phyloP scores from a whole-genome alignment of 2,888 invertebrate species.

The Aproaerema taeniolella region DNA sequence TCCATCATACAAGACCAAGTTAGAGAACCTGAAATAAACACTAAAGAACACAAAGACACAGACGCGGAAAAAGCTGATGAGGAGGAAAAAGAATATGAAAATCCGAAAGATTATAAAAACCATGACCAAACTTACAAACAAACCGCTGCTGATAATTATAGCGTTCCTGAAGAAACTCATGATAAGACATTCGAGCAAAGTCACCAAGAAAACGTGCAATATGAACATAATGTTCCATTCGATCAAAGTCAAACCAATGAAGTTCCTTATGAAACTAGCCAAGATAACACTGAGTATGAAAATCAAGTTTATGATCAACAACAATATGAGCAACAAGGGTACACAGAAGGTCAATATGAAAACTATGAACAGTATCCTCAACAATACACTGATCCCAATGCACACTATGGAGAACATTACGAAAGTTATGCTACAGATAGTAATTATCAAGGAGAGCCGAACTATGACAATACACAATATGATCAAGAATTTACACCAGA shows the following conservation, averaged over 20 bases:
- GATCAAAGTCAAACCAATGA: slow-evolving; percentile 9
- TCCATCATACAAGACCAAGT: slow-evolving; percentile 19
- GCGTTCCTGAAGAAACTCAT: background rate
- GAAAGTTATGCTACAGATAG: slow-evolving; percentile 45
- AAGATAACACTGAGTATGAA: slow-evolving; percentile 1
- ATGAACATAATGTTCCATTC: slow-evolving; percentile 23
- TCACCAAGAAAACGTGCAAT: slow-evolving; percentile 4
- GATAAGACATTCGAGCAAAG: no score
- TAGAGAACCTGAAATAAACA: slow-evolving; percentile 10
- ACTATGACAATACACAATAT: slow-evolving; percentile 43
- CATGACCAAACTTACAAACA: slow-evolving; percentile 22
- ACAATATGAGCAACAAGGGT: slow-evolving; percentile 38
- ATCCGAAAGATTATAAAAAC: slow-evolving; percentile 22
- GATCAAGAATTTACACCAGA: slow-evolving; percentile 36
- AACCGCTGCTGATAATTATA: background rate
- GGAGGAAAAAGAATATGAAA: slow-evolving; percentile 21
- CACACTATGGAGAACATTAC: slow-evolving; percentile 46
- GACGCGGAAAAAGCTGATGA: slow-evolving; percentile 14
- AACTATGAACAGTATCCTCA: slow-evolving; percentile 39
- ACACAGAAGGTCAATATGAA: slow-evolving; percentile 33
- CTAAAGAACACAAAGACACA: background rate
- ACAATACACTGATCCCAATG: slow-evolving; percentile 44
- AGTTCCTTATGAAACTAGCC: slow-evolving; percentile 1
- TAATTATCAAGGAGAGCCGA: slow-evolving; percentile 43
- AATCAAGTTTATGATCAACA: slow-evolving; percentile 27